Base-by-base conservation (phyloP, 2,888 invertebrate genomes). In the Tridacna crocea region DNA sequence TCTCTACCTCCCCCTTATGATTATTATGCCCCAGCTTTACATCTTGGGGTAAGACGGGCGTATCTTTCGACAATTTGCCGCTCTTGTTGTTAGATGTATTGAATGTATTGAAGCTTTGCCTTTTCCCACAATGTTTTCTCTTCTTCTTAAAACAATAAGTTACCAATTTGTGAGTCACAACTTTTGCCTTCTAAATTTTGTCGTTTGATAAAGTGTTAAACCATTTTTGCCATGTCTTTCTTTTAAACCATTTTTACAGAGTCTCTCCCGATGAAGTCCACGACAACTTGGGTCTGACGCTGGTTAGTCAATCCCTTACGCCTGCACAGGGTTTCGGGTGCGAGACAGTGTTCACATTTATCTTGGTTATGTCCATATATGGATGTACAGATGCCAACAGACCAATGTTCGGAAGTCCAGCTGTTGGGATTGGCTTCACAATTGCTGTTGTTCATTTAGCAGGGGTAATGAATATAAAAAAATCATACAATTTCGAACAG, bases 321-420 rank as follows among this genome's bases (percentile, higher is more conserved):
- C 95, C 96, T 13, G 95, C 96, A 2, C 98, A 98, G 95, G 98
- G 97, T 0, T 95, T 98, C 78, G 95, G 97, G 61, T 96, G 98
- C 82, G 99, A 99, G 94, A 96, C 96, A 0, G 95, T 98, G 91
- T 96, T 98, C 89, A 98, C 98, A 70, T 97, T 98, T 92, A 96
- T 98, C n/a, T 96, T 98, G 82, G 96, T 98, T 26, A 95, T 98
- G 85, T 97, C 97, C 8, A 97, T 98, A 19, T 98, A 97, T 94
- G 94, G 94, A 6, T 97, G 97, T 47, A 97, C 97, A 87, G 98
- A 98, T 94, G 95, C 95, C 0, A 96, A 97, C 90, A 96, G 98
- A 83, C 96, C 96, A 11, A 97, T 98, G 93, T 96, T 97, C 91
- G 96, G 96, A 58, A 96, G 97, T 0, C 98, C 97, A 0, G 97